A percentile compares a stretch with the other conserved stretches of the same genome.
phyloP scores from a whole-genome alignment of 2,888 invertebrate species.

The Phymatocera aterrima region DNA sequence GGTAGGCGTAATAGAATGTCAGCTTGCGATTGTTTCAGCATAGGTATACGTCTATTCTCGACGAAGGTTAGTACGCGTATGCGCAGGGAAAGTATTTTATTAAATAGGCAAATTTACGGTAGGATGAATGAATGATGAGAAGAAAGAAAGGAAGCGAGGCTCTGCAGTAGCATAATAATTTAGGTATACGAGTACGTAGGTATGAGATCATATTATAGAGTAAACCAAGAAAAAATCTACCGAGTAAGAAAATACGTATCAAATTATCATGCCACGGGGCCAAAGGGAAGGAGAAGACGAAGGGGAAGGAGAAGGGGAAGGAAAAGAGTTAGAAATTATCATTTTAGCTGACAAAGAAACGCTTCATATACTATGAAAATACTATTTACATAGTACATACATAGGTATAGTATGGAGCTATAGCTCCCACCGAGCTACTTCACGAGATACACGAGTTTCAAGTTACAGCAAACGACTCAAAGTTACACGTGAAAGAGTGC shows the following conservation, averaged over 20 bases:
- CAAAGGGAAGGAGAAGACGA: too few relatives aligned
- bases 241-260: conserved; percentile 11
- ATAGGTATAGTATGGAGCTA: background rate
- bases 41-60: too few relatives aligned
- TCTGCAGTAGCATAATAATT: too few relatives aligned
- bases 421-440: too few relatives aligned
- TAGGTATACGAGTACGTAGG: too few relatives aligned
- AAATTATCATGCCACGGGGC: conserved; percentile 1
- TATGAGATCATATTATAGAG: background rate
- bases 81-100: too few relatives aligned
- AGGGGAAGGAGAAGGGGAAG: background rate
- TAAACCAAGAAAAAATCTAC: background rate
- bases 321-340: background rate
- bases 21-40: too few relatives aligned
- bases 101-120: too few relatives aligned
- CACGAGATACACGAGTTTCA: conserved; percentile 12
- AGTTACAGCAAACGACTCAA: conserved; percentile 32
- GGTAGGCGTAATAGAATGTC: too few relatives aligned
- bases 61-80: background rate
- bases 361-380: too few relatives aligned
- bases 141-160: too few relatives aligned
- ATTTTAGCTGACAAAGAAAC: conserved; percentile 13
- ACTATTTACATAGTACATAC: background rate
- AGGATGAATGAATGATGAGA: background rate
- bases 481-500: background rate